phyloP scores from a whole-genome alignment of 2,113 vertebrate genomes.

The Clarias magur region DNA sequence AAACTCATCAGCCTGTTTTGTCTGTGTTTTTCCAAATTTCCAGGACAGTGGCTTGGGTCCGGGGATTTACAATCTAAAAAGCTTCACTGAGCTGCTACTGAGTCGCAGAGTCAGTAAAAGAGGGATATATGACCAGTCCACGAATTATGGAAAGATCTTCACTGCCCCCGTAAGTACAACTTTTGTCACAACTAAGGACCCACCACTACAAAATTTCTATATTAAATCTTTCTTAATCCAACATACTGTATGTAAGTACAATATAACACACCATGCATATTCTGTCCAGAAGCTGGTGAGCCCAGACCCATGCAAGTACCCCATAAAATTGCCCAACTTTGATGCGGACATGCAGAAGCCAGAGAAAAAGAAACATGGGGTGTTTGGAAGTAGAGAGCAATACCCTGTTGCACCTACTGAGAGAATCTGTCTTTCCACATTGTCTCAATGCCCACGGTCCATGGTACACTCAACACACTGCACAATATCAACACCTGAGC shows the following conservation, averaged over 20 bases:
- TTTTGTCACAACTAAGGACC: neutral
- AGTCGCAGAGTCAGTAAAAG: slow-evolving; percentile 34
- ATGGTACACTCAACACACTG: slow-evolving; percentile 59
- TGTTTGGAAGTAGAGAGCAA: slow-evolving; percentile 65
- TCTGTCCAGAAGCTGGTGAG: slow-evolving; percentile 56
- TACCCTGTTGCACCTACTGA: slow-evolving; percentile 56
- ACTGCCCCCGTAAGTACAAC: slow-evolving; percentile 60
- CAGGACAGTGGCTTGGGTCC: slow-evolving; percentile 72
- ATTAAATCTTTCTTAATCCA: neutral
- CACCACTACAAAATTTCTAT: neutral
- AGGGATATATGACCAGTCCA: slow-evolving; percentile 62
- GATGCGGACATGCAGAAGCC: slow-evolving; percentile 58
- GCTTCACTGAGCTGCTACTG: slow-evolving; percentile 55
- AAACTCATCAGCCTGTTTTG: neutral
- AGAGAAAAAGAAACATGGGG: slow-evolving; percentile 66
- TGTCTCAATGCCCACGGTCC: slow-evolving; percentile 65
- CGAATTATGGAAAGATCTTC: slow-evolving; percentile 50
- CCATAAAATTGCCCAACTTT: slow-evolving; percentile 59
- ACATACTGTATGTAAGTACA: neutral
- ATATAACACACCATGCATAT: neutral
- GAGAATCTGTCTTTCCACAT: slow-evolving; percentile 66
- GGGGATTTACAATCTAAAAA: slow-evolving; percentile 66
- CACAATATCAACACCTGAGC: neutral
- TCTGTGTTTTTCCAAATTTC: slow-evolving; percentile 3
- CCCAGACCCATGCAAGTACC: slow-evolving; percentile 45